Conservation (phyloP, 2,797 vertebrate species). For the Spinus olivaceus region DNA sequence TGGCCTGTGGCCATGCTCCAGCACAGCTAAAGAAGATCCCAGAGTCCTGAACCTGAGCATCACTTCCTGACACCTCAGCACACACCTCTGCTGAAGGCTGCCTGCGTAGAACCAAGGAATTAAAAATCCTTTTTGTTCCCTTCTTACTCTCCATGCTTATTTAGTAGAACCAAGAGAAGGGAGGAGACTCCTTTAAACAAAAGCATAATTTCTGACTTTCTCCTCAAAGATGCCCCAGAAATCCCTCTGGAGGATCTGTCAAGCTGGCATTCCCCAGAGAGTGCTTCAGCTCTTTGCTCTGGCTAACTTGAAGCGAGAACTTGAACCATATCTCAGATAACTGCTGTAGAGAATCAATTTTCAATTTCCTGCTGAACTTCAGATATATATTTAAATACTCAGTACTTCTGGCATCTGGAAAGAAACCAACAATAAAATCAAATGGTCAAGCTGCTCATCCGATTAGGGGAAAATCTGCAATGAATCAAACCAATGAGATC, state of each 20-base stretch:
- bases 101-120: neutral
- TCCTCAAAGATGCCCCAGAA: neutral
- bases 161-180: neutral
- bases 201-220: neutral
- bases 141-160: neutral
- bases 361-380: constrained; percentile 57
- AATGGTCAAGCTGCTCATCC: constrained; percentile 16
- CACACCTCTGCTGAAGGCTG: neutral
- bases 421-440: constrained; percentile 55
- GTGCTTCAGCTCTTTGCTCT: constrained; percentile 6
- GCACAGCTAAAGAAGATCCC: neutral
- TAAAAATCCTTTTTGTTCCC: neutral
- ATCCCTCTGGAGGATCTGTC: neutral
- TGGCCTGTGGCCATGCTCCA: neutral
- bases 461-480: constrained; percentile 14
- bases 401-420: constrained; percentile 38
- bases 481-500: neutral
- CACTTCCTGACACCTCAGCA: neutral
- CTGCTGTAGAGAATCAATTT: constrained; percentile 61
- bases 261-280: neutral
- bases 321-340: constrained; percentile 44
- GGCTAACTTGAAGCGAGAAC: constrained; percentile 26
- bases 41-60: neutral
- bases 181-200: neutral
- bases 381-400: constrained; percentile 55